A percentile compares a stretch with the other conserved stretches of the same genome.
Evolutionary conservation across 35 echinoderm and acorn worm species (phyloP).

Genomic region (Ophioderma brevispina): DNA sequence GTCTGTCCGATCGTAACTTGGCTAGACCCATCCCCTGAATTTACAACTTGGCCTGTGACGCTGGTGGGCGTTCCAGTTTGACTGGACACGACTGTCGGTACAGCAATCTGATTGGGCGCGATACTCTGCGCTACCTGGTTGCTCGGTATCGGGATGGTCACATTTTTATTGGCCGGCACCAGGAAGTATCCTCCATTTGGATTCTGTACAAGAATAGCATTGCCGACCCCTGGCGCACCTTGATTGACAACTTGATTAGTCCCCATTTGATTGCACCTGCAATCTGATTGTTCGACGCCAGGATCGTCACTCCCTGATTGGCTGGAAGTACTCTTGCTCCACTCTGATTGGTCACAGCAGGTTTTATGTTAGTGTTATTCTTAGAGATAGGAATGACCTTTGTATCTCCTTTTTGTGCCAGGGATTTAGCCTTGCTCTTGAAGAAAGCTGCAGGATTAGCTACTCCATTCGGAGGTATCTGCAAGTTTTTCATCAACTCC

Average conservation of each 20-base stretch:
- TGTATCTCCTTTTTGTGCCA: neutral
- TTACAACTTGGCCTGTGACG: neutral
- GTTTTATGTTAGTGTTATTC: neutral
- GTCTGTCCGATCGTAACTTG: neutral
- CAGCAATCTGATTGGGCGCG: neutral
- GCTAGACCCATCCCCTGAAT: neutral
- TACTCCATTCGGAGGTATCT: slow-evolving; percentile 62
- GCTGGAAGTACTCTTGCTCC: neutral
- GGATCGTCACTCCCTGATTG: slow-evolving; percentile 20
- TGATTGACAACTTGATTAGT: slow-evolving; percentile 16
- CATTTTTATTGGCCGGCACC: slow-evolving; percentile 1
- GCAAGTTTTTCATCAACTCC: slow-evolving; percentile 69
- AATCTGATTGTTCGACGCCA: slow-evolving; percentile 8
- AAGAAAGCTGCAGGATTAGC: slow-evolving; percentile 16
- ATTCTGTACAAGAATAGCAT: slow-evolving; percentile 19
- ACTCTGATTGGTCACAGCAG: slow-evolving; percentile 6
- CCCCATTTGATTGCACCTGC: slow-evolving; percentile 15
- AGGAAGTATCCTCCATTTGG: slow-evolving; percentile 34
- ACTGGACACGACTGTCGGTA: neutral
- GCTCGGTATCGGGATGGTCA: neutral
- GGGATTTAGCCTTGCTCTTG: slow-evolving; percentile 10
- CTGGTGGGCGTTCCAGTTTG: too few species aligned
- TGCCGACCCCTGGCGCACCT: slow-evolving; percentile 5
- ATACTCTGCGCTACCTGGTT: neutral
- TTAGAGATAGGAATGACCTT: neutral